Conservation (phyloP, 37 sponge, comb jelly and placozoan species). For the Axinella damicornis region DNA sequence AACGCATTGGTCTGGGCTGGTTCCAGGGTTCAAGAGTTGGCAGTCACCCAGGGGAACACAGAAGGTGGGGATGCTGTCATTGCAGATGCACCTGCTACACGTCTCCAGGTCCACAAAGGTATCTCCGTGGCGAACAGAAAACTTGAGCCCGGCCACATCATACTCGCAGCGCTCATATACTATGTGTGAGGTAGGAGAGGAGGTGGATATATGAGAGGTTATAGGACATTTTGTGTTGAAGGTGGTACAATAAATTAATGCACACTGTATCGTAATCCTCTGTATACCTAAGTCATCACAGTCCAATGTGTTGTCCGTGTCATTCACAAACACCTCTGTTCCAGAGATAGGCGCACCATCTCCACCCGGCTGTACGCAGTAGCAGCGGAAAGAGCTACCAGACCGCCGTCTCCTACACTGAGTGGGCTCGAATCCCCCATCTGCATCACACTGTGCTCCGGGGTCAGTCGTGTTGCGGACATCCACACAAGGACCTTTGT, state of each 20-base stretch:
- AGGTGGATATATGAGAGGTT: too few species aligned
- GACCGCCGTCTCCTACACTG: not conserved
- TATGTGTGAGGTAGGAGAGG: too few species aligned
- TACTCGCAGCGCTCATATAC: not conserved
- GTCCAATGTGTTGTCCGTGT: slow-evolving; percentile 6
- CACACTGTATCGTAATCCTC: too few species aligned
- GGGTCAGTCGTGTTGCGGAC: not conserved
- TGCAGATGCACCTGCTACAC: slow-evolving; percentile 25
- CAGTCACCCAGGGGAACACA: slow-evolving; percentile 6
- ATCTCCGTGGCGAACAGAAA: slow-evolving; percentile 20
- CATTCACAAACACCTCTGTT: not conserved
- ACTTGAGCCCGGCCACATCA: not conserved
- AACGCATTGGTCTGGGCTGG: too few species aligned
- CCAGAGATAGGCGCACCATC: slow-evolving; percentile 12
- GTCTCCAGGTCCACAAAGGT: not conserved
- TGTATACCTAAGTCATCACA: slow-evolving; percentile 10
- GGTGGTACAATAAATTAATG: too few species aligned
- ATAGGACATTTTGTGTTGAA: too few species aligned
- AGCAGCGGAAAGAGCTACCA: not conserved
- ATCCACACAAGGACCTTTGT: slow-evolving; percentile 11
- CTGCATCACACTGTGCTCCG: too few species aligned
- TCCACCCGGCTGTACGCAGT: slow-evolving; percentile 18
- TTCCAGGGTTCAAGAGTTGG: too few species aligned
- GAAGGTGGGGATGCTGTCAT: not conserved
- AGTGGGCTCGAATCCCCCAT: slow-evolving; percentile 6